Percentiles rank a stretch among this genome's conserved stretches.
These are phyloP conservation scores for Arnoldichthys spilopterus DNA, from an alignment of 2,797 vertebrate species.

Conservation along the genomic window DNA sequence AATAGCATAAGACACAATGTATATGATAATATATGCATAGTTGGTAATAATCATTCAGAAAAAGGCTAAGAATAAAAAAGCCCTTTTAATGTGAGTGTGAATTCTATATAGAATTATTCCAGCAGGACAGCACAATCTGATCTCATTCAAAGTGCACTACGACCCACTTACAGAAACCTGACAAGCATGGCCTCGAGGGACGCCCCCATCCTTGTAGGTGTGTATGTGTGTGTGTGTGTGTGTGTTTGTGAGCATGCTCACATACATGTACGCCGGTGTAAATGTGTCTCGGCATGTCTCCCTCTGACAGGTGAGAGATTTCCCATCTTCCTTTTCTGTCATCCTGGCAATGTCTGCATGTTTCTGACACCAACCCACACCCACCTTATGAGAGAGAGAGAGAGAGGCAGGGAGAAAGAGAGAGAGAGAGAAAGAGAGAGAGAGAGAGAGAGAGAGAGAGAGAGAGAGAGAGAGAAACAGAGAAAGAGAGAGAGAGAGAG, in stretches of 20 bases:
- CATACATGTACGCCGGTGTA: constrained; percentile 28
- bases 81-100: neutral
- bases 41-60: neutral
- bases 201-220: constrained; percentile 8
- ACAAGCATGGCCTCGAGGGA: constrained; percentile 13
- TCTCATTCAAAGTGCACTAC: constrained; percentile 21
- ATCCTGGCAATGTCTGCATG: neutral
- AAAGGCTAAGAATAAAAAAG: neutral
- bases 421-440: constrained; percentile 42
- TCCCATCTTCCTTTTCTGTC: constrained; percentile 32
- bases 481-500: neutral
- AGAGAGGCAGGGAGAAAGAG: neutral
- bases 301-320: constrained; percentile 39
- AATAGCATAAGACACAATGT: neutral
- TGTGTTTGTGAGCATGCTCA: neutral
- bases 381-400: neutral
- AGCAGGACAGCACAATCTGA: neutral
- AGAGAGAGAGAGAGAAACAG: neutral
- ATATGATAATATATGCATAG: neutral
- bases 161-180: constrained; percentile 37
- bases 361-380: no score
- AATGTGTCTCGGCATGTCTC: constrained; percentile 27
- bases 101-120: constrained; percentile 16
- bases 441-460: constrained; percentile 24
- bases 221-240: neutral